A percentile compares a stretch with the other conserved stretches of the same genome.
phyloP scores from a whole-genome alignment of 2,888 invertebrate genomes.

The Lagria hirta region DNA sequence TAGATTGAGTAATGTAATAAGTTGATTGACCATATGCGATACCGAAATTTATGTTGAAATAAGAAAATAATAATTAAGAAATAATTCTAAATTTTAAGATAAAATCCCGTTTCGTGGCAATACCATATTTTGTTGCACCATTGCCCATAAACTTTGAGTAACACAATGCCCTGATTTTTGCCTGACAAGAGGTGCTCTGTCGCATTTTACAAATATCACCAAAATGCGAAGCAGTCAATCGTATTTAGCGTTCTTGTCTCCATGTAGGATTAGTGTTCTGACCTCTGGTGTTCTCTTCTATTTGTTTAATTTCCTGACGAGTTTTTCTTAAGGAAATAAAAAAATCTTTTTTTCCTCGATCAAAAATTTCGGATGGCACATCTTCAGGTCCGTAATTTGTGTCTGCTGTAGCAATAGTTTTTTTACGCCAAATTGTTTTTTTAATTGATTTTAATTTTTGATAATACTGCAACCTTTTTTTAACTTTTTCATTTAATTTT shows the following conservation, averaged over 20 bases:
- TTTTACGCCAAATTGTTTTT: not conserved
- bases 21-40: too few relatives aligned
- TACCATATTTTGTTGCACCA: not conserved
- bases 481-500: too few relatives aligned
- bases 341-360: too few relatives aligned
- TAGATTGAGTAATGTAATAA: too few relatives aligned
- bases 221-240: not conserved
- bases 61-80: too few relatives aligned
- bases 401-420: not conserved
- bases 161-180: not conserved
- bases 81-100: too few relatives aligned
- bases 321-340: not conserved
- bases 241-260: not conserved
- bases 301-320: not conserved
- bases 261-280: not conserved
- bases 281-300: not conserved
- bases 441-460: not conserved
- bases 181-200: not conserved
- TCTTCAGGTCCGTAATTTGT: not conserved
- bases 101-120: too few relatives aligned
- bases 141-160: not conserved
- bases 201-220: not conserved
- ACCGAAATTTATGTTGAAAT: too few relatives aligned
- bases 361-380: not conserved
- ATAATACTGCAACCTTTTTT: not conserved